Conservation (phyloP, 2,113 vertebrate species). For the Regulus satrapa region DNA sequence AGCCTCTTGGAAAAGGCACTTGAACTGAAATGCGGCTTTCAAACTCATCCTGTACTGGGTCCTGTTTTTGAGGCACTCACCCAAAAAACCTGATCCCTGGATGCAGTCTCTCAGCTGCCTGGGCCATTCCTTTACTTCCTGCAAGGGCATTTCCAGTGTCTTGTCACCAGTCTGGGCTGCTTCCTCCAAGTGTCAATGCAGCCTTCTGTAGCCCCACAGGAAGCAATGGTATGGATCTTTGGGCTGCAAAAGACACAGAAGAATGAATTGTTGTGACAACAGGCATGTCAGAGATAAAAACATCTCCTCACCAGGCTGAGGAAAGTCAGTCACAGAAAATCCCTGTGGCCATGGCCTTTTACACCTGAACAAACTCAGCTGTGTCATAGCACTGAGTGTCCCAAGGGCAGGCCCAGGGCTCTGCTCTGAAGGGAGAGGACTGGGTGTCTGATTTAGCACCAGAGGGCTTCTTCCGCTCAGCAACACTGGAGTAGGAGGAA, state of each 20-base stretch:
- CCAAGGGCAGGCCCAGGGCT: rapidly evolving
- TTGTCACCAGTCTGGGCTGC: not conserved
- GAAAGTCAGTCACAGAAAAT: not conserved
- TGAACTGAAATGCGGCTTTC: not conserved
- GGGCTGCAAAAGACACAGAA: not conserved
- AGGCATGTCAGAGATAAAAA: not conserved
- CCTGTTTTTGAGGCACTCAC: not conserved
- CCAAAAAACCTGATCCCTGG: not conserved
- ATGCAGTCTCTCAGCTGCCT: not conserved
- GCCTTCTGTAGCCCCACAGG: not conserved
- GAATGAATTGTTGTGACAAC: not conserved
- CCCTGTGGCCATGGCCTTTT: not conserved
- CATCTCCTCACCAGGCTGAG: not conserved
- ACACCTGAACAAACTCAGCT: not conserved
- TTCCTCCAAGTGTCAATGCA: not conserved
- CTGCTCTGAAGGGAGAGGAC: not conserved
- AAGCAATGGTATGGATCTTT: not conserved
- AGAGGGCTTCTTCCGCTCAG: not conserved
- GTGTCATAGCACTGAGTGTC: not conserved
- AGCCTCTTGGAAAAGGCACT: not conserved
- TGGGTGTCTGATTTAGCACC: not conserved
- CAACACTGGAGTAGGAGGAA: not conserved
- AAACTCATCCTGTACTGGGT: not conserved
- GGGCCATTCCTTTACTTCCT: not conserved
- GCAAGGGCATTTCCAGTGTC: not conserved